Evolutionary conservation across 2,888 invertebrate genomes (phyloP).

Genomic region (Escarpia spicata): DNA sequence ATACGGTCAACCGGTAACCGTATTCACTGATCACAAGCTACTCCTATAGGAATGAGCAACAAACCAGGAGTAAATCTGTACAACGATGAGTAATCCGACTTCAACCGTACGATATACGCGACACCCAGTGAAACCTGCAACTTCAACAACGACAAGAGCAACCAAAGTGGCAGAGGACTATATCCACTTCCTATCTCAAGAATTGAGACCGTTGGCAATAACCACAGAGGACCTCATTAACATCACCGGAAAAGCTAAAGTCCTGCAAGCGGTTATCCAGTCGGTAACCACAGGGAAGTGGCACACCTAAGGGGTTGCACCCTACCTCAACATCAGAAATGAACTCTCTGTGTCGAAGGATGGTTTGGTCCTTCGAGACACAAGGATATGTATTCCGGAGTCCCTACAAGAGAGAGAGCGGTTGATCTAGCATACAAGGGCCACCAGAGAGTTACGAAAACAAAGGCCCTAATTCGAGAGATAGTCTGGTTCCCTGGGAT

Average conservation of each 20-base stretch:
- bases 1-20: too few species aligned
- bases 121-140: neutral
- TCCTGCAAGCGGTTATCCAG: too few species aligned
- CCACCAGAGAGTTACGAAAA: conserved; percentile 30
- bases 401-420: neutral
- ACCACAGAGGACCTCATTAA: too few species aligned
- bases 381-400: conserved; percentile 24
- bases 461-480: conserved; percentile 26
- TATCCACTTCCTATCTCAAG: neutral
- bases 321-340: neutral
- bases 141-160: neutral
- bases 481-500: conserved; percentile 33
- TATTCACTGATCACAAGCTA: too few species aligned
- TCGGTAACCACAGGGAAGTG: too few species aligned
- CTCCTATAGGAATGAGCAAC: too few species aligned
- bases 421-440: conserved; percentile 29
- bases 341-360: conserved; percentile 20
- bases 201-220: too few species aligned
- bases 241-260: too few species aligned
- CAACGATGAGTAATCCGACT: too few species aligned
- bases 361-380: conserved; percentile 27
- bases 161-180: neutral
- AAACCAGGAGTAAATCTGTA: too few species aligned
- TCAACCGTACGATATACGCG: neutral
- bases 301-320: too few species aligned